Evolutionary conservation across 2,888 invertebrate species (phyloP), one percentile per base, ranked within the genome.

Genomic region (Dryobotodes eremita): DNA sequence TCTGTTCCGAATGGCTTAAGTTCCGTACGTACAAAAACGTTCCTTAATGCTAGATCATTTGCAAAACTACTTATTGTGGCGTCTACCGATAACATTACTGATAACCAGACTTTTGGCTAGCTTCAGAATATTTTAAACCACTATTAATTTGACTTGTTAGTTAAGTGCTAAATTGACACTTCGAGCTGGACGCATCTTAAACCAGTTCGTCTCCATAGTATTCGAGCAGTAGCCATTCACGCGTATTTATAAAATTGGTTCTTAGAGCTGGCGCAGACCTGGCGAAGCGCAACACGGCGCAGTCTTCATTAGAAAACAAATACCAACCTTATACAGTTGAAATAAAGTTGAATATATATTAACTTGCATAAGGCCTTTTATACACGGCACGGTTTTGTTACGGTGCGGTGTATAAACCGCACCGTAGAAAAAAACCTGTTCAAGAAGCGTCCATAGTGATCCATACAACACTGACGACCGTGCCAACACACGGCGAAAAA

Each of bases 31-130:
- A 81, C 73, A 86, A 87, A 84, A 80, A 64, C 64, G 73, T 76
- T 75, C 59, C 77, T 71, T 86, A 86, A 42, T 73, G 26, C 81
- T 84, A 84, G 65, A 75, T 74, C 36, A 46, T 66, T 69, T 53
- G 53, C 71, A 46, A 61, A 62, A 26, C n/a, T 75, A 84, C 55
- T 62, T 70, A 70, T 42, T 55, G 46, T 72, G 66, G 46, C 59
- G n/a, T 73, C 83, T 83, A 82, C 48, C 46, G 11, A 50, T 70
- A 77, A 55, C 48, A 8, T 77, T 50, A n/a, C n/a, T 53, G 50
- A 50, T 66, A 59, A 69, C n/a, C 23, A 36, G 83, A 84, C 86
- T 84, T 85, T 77, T 86, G 83, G 83, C 84, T 84, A 78, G 23
- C 86, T 86, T 82, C 86, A 64, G 65, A 77, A 65, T 77, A 59